Base-by-base conservation (phyloP, 2,888 invertebrate species). In the Falcaria lacertinaria region DNA sequence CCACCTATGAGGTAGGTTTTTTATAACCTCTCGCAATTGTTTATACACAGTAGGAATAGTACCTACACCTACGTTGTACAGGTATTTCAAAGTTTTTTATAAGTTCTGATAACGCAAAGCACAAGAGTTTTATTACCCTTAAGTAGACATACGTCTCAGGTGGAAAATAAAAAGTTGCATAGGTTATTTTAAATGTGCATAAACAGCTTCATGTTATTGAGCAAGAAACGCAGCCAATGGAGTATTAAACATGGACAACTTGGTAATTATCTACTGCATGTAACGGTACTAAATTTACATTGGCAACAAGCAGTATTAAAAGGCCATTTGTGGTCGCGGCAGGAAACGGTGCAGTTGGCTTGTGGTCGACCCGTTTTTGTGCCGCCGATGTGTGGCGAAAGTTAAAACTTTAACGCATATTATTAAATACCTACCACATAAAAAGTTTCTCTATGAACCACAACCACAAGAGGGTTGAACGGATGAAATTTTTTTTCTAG, bases 261-360 rank as follows among this genome's bases (percentile, higher is more conserved):
- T n/a, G 54, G 59, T 49, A 70, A 72, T 74, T 68, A 73, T 61
- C 45, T 41, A 41, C 44, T 47, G 54, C 61, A 48, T 52, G 54
- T 73, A 76, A 76, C 74, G 70, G 69, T 70, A 57, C 55, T 64
- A 65, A 70, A 82, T 82, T 78, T 78, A 69, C 71, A 76, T 74
- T 60, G 52, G 64, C 71, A 74, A 39, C 33, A 34, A 43, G 69
- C 60, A 60, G 64, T 72, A 80, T 78, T 80, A 80, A 85, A 79
- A 81, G 79, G 76, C 74, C 71, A 72, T 84, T 84, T 83, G 88
- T 61, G 87, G 87, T 80, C 64, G 61, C 45, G 68, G 64, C 82
- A 82, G 86, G 85, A 86, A 84, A 74, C 78, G 47, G 52, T 67
- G 64, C 69, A 74, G 68, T 75, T 69, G 73, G 62, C 64, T 65